Evolutionary conservation across 2,888 invertebrate genomes (phyloP).

Genomic region (Baronia brevicornis): DNA sequence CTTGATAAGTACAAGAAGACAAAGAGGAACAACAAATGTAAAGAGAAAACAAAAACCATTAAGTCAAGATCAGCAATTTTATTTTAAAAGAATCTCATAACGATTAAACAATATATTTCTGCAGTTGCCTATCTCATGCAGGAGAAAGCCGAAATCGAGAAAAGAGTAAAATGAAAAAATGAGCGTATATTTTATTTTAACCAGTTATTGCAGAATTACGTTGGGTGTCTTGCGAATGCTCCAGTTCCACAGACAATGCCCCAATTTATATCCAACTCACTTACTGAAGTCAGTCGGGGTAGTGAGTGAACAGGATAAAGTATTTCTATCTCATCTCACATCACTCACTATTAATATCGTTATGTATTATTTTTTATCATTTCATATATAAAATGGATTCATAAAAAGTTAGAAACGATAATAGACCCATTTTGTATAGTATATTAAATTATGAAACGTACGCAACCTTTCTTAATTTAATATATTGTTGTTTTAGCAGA

Average conservation of each 20-base stretch:
- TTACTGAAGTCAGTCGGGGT: conserved; percentile 60
- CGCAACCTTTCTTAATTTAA: too few species aligned
- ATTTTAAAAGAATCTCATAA: conserved; percentile 48
- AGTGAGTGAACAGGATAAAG: conserved; percentile 35
- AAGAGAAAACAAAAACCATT: conserved; percentile 60
- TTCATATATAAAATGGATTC: too few species aligned
- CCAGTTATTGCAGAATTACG: conserved; percentile 53
- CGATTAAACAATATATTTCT: conserved; percentile 50
- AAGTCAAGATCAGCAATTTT: conserved; percentile 61
- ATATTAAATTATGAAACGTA: too few species aligned
- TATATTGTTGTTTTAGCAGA: too few species aligned
- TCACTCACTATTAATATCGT: conserved; percentile 15
- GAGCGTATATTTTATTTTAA: conserved; percentile 35
- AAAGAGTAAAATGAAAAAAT: conserved; percentile 30
- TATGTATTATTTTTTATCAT: conserved; percentile 9
- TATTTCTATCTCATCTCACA: conserved; percentile 22
- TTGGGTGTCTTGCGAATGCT: conserved; percentile 58
- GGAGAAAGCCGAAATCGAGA: conserved; percentile 21
- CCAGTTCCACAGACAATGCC: conserved; percentile 74
- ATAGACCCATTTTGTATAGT: too few species aligned
- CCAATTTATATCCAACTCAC: conserved; percentile 75
- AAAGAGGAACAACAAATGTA: conserved; percentile 54
- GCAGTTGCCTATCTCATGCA: conserved; percentile 35
- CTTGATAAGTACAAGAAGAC: conserved; percentile 47
- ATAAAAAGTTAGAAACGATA: too few species aligned